Percentiles rank a stretch among this genome's conserved stretches.
Evolutionary conservation across 2,797 vertebrate genomes (phyloP).

Genomic region (Clarias pachynema): DNA sequence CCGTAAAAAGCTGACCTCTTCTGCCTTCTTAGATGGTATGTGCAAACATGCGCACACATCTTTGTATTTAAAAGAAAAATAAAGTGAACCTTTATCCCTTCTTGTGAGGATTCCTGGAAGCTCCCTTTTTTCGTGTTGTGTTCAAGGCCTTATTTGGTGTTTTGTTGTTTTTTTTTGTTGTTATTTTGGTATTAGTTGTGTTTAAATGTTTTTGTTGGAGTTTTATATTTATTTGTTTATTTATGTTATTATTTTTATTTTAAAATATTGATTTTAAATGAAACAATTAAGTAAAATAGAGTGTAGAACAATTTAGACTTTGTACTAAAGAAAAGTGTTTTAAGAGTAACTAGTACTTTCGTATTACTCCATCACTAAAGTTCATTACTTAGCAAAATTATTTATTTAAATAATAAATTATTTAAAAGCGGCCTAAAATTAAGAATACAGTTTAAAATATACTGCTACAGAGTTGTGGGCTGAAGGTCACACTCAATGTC

Average conservation of each 20-base stretch:
- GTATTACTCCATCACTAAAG: neutral
- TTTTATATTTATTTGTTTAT: neutral
- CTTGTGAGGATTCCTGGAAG: conserved; percentile 64
- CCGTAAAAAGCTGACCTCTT: conserved; percentile 94
- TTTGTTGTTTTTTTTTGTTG: neutral
- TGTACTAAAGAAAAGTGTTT: neutral
- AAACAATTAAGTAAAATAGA: neutral
- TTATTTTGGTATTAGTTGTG: conserved; percentile 1
- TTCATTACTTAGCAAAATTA: neutral
- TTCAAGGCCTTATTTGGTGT: neutral
- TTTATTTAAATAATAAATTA: neutral
- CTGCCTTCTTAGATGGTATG: conserved; percentile 95
- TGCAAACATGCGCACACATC: conserved; percentile 84
- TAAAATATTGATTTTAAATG: neutral
- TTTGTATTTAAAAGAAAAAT: conserved; percentile 31
- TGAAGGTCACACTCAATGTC: neutral
- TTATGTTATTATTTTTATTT: neutral
- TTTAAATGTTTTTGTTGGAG: neutral
- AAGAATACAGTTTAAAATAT: neutral
- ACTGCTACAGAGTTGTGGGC: neutral
- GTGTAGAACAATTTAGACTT: neutral
- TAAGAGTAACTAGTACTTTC: neutral
- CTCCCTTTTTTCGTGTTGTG: conserved; percentile 30
- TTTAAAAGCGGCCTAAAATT: neutral
- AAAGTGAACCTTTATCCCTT: conserved; percentile 53